Conservation (phyloP, 2,888 invertebrate species). For the Deroplatys truncata region DNA sequence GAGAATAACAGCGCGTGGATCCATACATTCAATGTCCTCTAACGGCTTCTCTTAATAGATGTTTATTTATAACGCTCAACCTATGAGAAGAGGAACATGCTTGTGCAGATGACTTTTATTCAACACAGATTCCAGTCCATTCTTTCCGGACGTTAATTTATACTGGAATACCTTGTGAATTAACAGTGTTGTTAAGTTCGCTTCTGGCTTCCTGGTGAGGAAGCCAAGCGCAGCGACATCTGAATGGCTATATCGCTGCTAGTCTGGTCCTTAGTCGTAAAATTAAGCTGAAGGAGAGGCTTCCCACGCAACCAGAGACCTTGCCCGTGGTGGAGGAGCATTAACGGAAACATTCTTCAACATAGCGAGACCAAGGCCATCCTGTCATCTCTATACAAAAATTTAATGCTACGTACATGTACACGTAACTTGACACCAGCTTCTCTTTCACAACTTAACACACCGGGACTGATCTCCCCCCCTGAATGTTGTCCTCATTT, state of each 20-base stretch:
- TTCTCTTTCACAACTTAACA: not conserved
- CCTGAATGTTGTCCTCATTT: not conserved
- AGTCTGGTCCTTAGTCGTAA: not conserved
- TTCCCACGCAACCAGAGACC: not conserved
- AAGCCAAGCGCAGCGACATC: not conserved
- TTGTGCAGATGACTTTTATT: too few relatives aligned
- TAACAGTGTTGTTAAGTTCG: too few relatives aligned
- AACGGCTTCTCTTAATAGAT: too few relatives aligned
- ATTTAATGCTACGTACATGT: not conserved
- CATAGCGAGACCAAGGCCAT: not conserved
- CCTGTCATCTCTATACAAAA: not conserved
- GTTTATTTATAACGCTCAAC: too few relatives aligned
- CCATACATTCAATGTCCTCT: too few relatives aligned
- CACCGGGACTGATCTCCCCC: not conserved
- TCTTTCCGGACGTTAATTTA: too few relatives aligned
- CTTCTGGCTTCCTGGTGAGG: not conserved
- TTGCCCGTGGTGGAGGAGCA: not conserved
- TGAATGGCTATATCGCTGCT: not conserved
- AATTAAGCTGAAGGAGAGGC: not conserved
- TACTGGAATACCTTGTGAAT: too few relatives aligned
- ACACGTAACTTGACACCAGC: not conserved
- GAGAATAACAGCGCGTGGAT: too few relatives aligned
- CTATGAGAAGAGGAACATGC: too few relatives aligned
- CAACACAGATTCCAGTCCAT: too few relatives aligned
- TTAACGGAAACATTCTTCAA: not conserved